phyloP scores from a whole-genome alignment of 2,888 invertebrate species.

The Strigamia transsilvanica region DNA sequence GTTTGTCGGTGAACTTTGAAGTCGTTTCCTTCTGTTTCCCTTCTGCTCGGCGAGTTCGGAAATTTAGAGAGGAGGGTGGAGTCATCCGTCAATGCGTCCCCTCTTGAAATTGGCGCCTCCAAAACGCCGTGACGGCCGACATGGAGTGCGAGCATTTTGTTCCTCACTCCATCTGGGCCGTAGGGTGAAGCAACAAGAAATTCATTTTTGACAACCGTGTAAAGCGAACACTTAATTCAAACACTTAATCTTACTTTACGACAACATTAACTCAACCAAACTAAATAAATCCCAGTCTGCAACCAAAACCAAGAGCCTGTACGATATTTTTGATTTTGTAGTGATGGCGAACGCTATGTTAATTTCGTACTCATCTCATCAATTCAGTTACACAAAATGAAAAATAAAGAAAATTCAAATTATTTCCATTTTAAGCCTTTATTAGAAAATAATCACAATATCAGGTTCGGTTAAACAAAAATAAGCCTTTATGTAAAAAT shows the following conservation, averaged over 20 bases:
- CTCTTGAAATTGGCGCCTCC: slow-evolving; percentile 36
- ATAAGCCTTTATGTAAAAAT: neutral
- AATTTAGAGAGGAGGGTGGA: slow-evolving; percentile 22
- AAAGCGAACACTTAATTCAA: slow-evolving; percentile 39
- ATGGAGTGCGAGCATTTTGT: slow-evolving; percentile 42
- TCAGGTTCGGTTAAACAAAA: too few relatives aligned
- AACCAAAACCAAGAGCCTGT: neutral
- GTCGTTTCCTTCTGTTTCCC: neutral
- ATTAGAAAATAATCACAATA: too few relatives aligned
- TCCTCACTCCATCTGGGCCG: slow-evolving; percentile 36
- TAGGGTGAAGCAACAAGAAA: slow-evolving; percentile 36
- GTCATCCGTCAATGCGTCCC: slow-evolving; percentile 13
- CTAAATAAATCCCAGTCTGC: neutral
- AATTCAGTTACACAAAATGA: too few relatives aligned
- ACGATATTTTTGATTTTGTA: too few relatives aligned
- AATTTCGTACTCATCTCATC: too few relatives aligned
- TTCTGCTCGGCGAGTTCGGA: neutral
- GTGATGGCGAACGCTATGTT: too few relatives aligned
- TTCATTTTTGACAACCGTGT: slow-evolving; percentile 32
- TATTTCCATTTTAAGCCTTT: too few relatives aligned
- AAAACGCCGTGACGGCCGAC: slow-evolving; percentile 40
- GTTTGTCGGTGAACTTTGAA: slow-evolving; percentile 34
- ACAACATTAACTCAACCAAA: slow-evolving; percentile 4
- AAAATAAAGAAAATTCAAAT: too few relatives aligned
- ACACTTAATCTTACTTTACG: slow-evolving; percentile 24